phyloP scores from a whole-genome alignment of 2,797 vertebrate genomes.

The Gymnoscopelus braueri region DNA sequence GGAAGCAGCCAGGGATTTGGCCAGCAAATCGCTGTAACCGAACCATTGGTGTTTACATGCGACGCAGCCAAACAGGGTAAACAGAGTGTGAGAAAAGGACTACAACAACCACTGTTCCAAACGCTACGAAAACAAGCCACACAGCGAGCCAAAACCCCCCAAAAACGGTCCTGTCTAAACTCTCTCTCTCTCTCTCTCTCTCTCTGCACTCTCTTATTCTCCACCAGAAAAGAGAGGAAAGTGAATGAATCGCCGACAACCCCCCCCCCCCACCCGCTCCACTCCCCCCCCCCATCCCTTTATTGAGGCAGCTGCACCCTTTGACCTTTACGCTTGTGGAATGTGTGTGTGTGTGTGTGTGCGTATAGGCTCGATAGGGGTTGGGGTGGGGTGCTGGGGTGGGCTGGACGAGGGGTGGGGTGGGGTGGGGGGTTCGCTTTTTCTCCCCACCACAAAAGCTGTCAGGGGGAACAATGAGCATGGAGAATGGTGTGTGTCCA shows the following conservation, averaged over 20 bases:
- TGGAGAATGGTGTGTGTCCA: conserved; percentile 83
- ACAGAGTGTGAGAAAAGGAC: conserved; percentile 65
- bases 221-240: conserved; percentile 64
- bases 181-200: conserved; percentile 7
- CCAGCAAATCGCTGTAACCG: conserved; percentile 61
- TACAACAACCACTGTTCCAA: conserved; percentile 59
- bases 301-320: conserved; percentile 85
- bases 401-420: conserved; percentile 8
- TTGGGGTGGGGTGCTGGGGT: conserved; percentile 39
- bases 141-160: conserved; percentile 34
- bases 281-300: conserved; percentile 63
- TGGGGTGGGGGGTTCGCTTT: conserved; percentile 68
- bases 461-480: conserved; percentile 81
- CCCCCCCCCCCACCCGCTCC: conserved; percentile 39
- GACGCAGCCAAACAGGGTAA: conserved; percentile 67
- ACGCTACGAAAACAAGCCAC: conserved; percentile 44
- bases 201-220: conserved; percentile 5
- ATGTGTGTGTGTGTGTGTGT: conserved; percentile 56
- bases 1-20: conserved; percentile 49
- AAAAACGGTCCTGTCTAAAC: neutral
- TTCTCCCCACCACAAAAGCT: conserved; percentile 82
- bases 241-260: conserved; percentile 73
- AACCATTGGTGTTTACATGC: conserved; percentile 67
- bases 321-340: conserved; percentile 83
- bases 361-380: neutral